A percentile compares a stretch with the other conserved stretches of the same genome.
These are phyloP conservation scores for Bembecia ichneumoniformis DNA, from an alignment of 2,888 invertebrate genomes.

Conservation along the genomic window DNA sequence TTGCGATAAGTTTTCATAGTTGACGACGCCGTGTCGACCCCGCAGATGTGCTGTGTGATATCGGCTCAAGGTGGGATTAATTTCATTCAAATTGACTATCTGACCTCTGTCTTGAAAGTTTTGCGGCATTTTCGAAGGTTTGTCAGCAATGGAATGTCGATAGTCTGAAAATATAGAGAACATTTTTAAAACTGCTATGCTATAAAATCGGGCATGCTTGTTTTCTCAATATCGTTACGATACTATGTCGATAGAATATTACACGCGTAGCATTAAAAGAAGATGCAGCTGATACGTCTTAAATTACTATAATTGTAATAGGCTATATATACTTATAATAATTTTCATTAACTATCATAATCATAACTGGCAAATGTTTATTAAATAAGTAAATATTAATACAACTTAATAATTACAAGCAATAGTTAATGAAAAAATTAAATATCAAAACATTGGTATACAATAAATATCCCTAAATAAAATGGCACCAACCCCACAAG, in stretches of 20 bases:
- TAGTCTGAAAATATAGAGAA: constrained; percentile 62
- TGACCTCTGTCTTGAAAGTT: constrained; percentile 33
- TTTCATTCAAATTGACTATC: constrained; percentile 35
- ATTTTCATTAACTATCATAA: no score
- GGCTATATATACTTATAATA: no score
- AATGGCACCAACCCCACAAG: constrained; percentile 20
- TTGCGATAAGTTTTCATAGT: constrained; percentile 36
- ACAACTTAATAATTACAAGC: no score
- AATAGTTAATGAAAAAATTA: no score
- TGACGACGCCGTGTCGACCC: constrained; percentile 43
- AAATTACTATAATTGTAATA: no score
- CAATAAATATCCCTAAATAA: not conserved
- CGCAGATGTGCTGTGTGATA: constrained; percentile 47
- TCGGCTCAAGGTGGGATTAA: constrained; percentile 40
- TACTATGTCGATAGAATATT: constrained; percentile 1
- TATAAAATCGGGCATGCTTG: constrained; percentile 3
- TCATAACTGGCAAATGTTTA: no score
- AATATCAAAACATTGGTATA: no score
- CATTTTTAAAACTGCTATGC: constrained; percentile 1
- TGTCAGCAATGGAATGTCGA: constrained; percentile 77
- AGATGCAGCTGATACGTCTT: no score
- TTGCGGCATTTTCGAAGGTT: constrained; percentile 41
- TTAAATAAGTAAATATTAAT: no score
- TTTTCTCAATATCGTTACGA: not conserved
- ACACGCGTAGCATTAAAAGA: no score